Base-by-base conservation (phyloP, 1,140 invertebrate species). In the Drosophila kikkawai region DNA sequence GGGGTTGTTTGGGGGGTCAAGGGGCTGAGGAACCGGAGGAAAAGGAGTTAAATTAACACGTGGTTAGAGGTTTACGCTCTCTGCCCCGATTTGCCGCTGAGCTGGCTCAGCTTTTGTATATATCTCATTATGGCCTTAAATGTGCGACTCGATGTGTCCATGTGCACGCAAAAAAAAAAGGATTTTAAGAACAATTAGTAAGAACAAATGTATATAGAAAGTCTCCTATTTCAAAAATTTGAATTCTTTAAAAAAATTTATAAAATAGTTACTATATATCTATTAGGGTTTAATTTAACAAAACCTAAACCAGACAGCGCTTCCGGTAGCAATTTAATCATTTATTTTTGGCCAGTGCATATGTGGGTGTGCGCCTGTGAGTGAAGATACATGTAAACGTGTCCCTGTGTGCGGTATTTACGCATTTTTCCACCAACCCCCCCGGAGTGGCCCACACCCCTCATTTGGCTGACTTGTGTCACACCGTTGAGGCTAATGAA, bases 21-120 rank as follows among this genome's bases (percentile, higher is more conserved):
- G 8, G 8, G 17, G 36, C 37, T 26, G 39, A 9, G 36, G 19
- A 29, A 47, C 17, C 29, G 7, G 42, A 42, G 66, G 59, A 50
- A 70, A 86, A 87, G 80, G 84, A 87, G 84, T 88, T 58, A 84
- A 84, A 90, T 90, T 90, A 90, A 90, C 85, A 90, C 85, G 85
- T 90, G 85, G 85, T 90, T 90, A 85, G 85, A 60, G 85, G 75
- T 88, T 85, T 77, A 90, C 85, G 70, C 70, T 74, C 78, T 82
- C 77, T 80, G 81, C 77, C 69, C 84, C 84, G 85, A 86, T 86
- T 90, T 81, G 77, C 74, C 74, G 66, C 68, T 90, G 80, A 80
- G 77, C 80, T 84, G 68, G 66, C 85, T 87, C 65, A 60, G 84
- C 83, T 88, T 87, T 88, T 87, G 76, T 87, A 44, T 84, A 88